Conservation (phyloP, 1,140 invertebrate genomes). For the Maniola jurtina region DNA sequence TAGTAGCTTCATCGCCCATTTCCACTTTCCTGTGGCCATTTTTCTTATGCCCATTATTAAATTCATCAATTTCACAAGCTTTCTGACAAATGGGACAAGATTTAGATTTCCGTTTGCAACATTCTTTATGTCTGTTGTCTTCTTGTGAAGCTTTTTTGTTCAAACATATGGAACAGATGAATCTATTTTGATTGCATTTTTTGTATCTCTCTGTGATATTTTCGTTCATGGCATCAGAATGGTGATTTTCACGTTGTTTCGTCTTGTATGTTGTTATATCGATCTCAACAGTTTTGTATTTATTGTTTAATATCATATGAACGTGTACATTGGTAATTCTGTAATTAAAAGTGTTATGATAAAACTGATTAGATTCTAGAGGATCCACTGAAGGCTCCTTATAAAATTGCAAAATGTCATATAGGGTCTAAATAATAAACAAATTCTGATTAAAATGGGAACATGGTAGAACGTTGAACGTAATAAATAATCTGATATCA, state of each 20-base stretch:
- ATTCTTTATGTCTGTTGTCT: slow-evolving; percentile 25
- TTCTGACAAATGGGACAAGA: slow-evolving; percentile 49
- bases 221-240: slow-evolving; percentile 36
- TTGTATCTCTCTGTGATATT: slow-evolving; percentile 25
- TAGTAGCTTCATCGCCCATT: neutral
- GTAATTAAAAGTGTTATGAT: neutral
- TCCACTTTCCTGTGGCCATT: neutral
- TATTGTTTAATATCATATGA: slow-evolving; percentile 26
- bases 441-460: too few relatives aligned
- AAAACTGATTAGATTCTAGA: neutral
- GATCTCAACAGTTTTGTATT: slow-evolving; percentile 45
- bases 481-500: too few relatives aligned
- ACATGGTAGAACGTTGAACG: too few relatives aligned
- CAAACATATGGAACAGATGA: slow-evolving; percentile 57
- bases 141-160: slow-evolving; percentile 41
- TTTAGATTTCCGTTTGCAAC: slow-evolving; percentile 36
- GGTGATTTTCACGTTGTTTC: slow-evolving; percentile 13
- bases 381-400: too few relatives aligned
- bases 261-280: slow-evolving; percentile 50
- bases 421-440: too few relatives aligned
- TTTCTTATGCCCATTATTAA: slow-evolving; percentile 23
- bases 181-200: slow-evolving; percentile 36
- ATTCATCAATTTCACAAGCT: slow-evolving; percentile 20
- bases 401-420: too few relatives aligned
- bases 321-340: neutral